These are phyloP conservation scores for Zygothrica quintamaculata DNA, from an alignment of 2,888 invertebrate genomes.

Conservation along the genomic window DNA sequence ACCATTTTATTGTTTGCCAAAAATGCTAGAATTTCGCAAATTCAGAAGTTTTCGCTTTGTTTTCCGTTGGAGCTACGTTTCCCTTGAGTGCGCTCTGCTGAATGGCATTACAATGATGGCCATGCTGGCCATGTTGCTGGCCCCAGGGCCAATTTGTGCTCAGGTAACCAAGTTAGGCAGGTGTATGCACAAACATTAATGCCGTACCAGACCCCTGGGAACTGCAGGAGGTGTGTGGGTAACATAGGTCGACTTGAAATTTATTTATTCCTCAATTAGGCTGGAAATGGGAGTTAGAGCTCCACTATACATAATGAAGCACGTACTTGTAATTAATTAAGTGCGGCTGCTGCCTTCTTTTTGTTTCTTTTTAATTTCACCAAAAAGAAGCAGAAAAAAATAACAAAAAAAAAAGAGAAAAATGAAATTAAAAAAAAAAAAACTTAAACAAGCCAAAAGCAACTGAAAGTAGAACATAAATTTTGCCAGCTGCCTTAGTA, in stretches of 20 bases:
- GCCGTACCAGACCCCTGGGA: constrained; percentile 5
- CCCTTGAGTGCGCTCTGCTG: constrained; percentile 72
- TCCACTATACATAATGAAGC: constrained; percentile 67
- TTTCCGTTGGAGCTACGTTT: constrained; percentile 50
- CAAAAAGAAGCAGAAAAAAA: constrained; percentile 16
- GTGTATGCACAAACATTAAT: constrained; percentile 62
- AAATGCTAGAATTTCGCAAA: constrained; percentile 72
- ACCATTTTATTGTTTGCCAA: constrained; percentile 72
- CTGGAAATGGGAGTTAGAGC: constrained; percentile 11
- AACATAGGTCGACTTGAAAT: constrained; percentile 70
- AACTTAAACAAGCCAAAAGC: neutral
- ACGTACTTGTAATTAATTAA: constrained; percentile 79
- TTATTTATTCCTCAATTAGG: constrained; percentile 74
- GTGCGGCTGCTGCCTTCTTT: constrained; percentile 71
- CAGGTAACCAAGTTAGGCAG: constrained; percentile 65
- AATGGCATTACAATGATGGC: constrained; percentile 47
- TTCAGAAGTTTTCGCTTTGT: constrained; percentile 66
- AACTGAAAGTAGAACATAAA: constrained; percentile 39
- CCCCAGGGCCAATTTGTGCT: constrained; percentile 62
- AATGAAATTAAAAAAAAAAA: neutral
- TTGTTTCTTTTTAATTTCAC: constrained; percentile 71
- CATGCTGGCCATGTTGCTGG: constrained; percentile 21
- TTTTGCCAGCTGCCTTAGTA: constrained; percentile 26
- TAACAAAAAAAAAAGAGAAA: neutral
- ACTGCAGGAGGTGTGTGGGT: constrained; percentile 11